Base-by-base conservation (phyloP, 2,113 vertebrate genomes). In the Psettodes erumei region DNA sequence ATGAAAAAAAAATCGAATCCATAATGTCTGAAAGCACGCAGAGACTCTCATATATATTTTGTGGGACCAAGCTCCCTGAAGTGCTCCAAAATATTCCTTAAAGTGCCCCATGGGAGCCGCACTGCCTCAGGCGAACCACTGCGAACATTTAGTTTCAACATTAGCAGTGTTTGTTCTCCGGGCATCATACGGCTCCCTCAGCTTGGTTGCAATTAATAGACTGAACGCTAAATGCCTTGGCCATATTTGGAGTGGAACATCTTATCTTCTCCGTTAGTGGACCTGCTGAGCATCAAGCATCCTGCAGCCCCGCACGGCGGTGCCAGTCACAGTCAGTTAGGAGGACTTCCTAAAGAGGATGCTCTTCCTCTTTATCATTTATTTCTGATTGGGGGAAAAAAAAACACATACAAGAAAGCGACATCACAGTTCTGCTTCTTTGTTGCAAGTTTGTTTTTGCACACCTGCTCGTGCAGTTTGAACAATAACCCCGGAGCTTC, bases 221-320 rank as follows among this genome's bases (percentile, higher is more conserved):
- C 72, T 59, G 56, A 86, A 73, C 38, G 50, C 70, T 42, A 71
- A 83, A 75, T 82, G 67, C 75, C 62, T 82, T 70, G 55, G 56
- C 92, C 91, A 86, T 93, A 92, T 93, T 89, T 89, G 91, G 91
- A 88, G 84, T 89, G 88, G 88, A 91, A 89, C 86, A 79, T 87
- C 63, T 88, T 77, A 89, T 88, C 84, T 76, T 40, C 60, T 81
- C 60, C 74, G 45, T 61, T 8, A 63, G 66, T 59, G 60, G 83
- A 84, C 75, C 79, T 85, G 85, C 77, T 43, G 72, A 87, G 79
- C 73, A 71, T 88, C 81, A 56, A 47, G 63, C 71, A 58, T 82
- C 81, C 61, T 43, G 28, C 79, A 38, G 53, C 43, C 40, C 48
- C 4, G 47, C 50, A 56, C 19, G 3, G 21, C 30, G 30, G 27